A percentile compares a stretch with the other conserved stretches of the same genome.
These are phyloP conservation scores for Bombus balteatus DNA, from an alignment of 1,140 invertebrate species.

Conservation along the genomic window DNA sequence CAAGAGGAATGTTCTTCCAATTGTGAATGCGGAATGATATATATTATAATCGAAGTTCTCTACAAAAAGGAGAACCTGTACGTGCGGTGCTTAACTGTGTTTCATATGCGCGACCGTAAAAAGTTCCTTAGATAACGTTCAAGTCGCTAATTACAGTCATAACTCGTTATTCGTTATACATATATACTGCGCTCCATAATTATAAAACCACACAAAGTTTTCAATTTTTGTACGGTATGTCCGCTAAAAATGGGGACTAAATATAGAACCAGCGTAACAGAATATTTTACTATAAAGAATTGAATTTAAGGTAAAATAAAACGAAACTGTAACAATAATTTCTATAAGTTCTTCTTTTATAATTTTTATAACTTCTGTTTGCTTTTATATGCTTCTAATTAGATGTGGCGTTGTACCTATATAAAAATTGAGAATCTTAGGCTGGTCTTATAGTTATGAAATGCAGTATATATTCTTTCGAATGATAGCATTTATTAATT, in stretches of 20 bases:
- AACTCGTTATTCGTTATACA: conserved; percentile 18
- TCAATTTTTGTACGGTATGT: not conserved
- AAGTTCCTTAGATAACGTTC: conserved; percentile 18
- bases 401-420: not conserved
- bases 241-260: not conserved
- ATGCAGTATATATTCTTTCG: not conserved
- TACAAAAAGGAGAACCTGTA: conserved; percentile 46
- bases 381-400: not conserved
- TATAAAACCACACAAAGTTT: not conserved
- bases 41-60: conserved; percentile 38
- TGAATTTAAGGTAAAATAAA: not conserved
- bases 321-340: no score
- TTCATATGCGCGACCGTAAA: conserved; percentile 47
- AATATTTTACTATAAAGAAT: not conserved
- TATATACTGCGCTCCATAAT: not conserved
- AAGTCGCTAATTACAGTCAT: conserved; percentile 47
- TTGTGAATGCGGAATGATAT: conserved; percentile 81
- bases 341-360: no score
- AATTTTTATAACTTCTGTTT: not conserved
- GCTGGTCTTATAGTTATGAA: not conserved
- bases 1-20: conserved; percentile 82
- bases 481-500: not conserved
- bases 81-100: conserved; percentile 63
- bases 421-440: not conserved
- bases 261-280: not conserved